Evolutionary conservation across 2,888 invertebrate genomes (phyloP), one percentile per base, ranked within the genome.

Genomic region (Thalpophila matura): DNA sequence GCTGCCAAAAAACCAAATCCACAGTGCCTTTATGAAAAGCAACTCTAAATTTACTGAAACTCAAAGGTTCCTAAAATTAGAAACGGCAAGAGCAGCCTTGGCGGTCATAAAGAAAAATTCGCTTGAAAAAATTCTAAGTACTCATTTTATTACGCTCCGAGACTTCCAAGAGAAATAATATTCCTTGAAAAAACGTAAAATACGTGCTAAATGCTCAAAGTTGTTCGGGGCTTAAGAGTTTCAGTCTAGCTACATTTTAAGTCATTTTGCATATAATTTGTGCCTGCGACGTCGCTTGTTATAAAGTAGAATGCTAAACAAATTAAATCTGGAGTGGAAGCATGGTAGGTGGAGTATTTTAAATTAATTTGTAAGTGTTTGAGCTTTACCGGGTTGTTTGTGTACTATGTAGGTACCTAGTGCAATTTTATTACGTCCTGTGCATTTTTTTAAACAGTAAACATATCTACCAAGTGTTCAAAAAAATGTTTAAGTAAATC

Each of bases 301-400:
- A 57, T 63, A 68, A 74, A 62, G 38, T 46, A 57, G 43, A 71
- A 62, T 67, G 68, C 49, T 62, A 68, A 53, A 55, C 74, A 55
- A 74, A 73, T 71, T 73, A 56, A 71, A 72, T 62, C 45, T 54
- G 40, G 9, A 27, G 61, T 24, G 40, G 20, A 27, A 47, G 31
- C 18, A 31, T 38, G 33, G 43, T 59, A 47, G 24, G 37, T 45
- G 14, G 33, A 47, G 50, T 57, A 10, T 40, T 71, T 71, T 46
- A 72, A 51, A 72, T 72, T 72, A 68, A 65, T 68, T 65, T 58
- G 40, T 49, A 45, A 71, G 33, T 65, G 72, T 65, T 49, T 68
- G 57, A 58, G 65, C 45, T 65, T 46, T 42, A 22, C 22, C 14
- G 47, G 37, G 55, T 42, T 26, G 26, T 37, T 43, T n/a, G 47